Conservation (phyloP, 2,888 invertebrate genomes). For the Polyploca ridens region DNA sequence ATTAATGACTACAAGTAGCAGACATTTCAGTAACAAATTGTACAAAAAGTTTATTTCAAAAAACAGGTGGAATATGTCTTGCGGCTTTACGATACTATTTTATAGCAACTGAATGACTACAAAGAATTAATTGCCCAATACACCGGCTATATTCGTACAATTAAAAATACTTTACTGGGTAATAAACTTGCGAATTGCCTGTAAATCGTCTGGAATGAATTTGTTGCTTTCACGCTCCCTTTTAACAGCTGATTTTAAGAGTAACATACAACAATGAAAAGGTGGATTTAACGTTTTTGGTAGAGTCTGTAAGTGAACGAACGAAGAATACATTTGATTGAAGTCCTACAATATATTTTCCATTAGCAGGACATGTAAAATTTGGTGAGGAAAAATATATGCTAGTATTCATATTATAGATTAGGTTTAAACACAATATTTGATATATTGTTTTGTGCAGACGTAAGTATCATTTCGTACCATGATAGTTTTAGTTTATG, state of each 20-base stretch:
- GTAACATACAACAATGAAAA: not conserved
- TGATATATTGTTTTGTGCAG: too few species aligned
- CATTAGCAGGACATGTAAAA: too few species aligned
- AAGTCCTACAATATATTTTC: too few species aligned
- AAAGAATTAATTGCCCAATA: conserved; percentile 58
- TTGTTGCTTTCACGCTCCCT: conserved; percentile 44
- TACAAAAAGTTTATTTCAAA: conserved; percentile 17
- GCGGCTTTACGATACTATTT: conserved; percentile 42
- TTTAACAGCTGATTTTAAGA: conserved; percentile 21
- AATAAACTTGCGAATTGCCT: conserved; percentile 62
- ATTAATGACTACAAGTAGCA: not conserved
- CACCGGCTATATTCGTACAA: conserved; percentile 57
- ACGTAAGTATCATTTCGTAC: too few species aligned
- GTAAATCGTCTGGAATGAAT: conserved; percentile 54
- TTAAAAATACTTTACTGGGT: conserved; percentile 64
- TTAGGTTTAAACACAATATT: too few species aligned
- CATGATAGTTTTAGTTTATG: too few species aligned
- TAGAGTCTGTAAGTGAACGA: too few species aligned
- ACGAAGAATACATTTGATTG: too few species aligned
- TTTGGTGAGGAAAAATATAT: too few species aligned
- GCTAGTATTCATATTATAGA: too few species aligned
- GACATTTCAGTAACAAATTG: not conserved
- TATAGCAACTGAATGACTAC: conserved; percentile 41
- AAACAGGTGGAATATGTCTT: conserved; percentile 38
- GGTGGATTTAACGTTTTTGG: too few species aligned